Evolutionary conservation across 1,140 invertebrate species (phyloP), one percentile per base, ranked within the genome.

Genomic region (Agrilus planipennis): DNA sequence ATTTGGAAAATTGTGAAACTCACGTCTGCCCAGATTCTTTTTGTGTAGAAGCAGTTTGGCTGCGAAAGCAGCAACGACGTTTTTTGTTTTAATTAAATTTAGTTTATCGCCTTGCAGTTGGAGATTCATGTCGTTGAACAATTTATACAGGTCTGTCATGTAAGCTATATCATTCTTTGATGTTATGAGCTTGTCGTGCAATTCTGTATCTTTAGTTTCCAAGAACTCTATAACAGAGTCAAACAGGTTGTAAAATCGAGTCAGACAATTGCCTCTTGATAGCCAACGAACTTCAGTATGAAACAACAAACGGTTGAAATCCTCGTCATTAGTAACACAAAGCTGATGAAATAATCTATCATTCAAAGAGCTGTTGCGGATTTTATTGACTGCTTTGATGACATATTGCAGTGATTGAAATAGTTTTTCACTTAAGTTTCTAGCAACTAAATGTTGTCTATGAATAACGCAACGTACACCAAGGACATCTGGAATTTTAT

Each of bases 231-330:
- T 38, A 16, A 61, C 50, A 34, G 50, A 53, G 37, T 53, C 42
- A 53, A 58, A 58, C 23, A 62, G 45, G 22, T 55, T 49, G 44
- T 51, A 55, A 50, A 64, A 54, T 46, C 53, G 47, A 50, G 41
- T 52, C 45, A 60, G 45, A 54, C 56, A 60, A 39, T 48, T 53
- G 35, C 53, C 54, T 51, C 47, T 57, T 49, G 50, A 62, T 31
- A 61, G 45, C 60, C 59, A 64, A 44, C 54, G 41, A 21, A 63
- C 55, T 56, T 63, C 42, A 19, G 42, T 44, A 39, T 44, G 35
- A 18, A 44, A 21, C 7, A 44, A 20, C 23, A 44, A 39, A 28
- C 25, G 37, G 29, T 39, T 39, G 14, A 12, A 29, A 14, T 52
- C 46, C 43, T 51, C 44, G 34, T 55, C 57, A 41, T 59, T 55